Conservation (phyloP, 2,888 invertebrate species). For the Aphodius sticticus region DNA sequence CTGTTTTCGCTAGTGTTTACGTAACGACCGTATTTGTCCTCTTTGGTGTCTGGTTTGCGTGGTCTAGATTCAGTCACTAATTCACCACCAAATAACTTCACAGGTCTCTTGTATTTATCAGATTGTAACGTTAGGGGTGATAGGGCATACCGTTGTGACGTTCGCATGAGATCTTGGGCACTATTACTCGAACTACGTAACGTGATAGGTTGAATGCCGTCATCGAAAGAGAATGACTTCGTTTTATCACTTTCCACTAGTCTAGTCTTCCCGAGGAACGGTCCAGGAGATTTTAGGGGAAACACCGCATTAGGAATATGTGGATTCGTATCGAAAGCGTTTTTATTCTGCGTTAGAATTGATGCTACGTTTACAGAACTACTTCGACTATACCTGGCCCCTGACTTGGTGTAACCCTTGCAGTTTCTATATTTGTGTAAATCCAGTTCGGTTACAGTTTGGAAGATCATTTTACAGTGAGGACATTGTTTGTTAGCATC, state of each 20-base stretch:
- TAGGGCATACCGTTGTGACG: constrained; percentile 48
- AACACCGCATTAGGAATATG: constrained; percentile 56
- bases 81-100: constrained; percentile 81
- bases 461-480: constrained; percentile 79
- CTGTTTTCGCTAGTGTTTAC: constrained; percentile 62
- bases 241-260: constrained; percentile 70
- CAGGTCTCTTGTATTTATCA: constrained; percentile 53
- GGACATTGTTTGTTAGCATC: constrained; percentile 75
- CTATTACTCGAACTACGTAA: constrained; percentile 39
- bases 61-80: constrained; percentile 78
- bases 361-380: constrained; percentile 61
- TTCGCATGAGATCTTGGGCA: constrained; percentile 40
- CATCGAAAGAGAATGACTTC: constrained; percentile 59
- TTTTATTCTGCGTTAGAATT: constrained; percentile 59
- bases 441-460: constrained; percentile 82
- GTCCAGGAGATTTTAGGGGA: constrained; percentile 83
- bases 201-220: constrained; percentile 47
- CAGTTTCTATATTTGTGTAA: constrained; percentile 83
- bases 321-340: constrained; percentile 59
- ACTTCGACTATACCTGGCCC: constrained; percentile 56
- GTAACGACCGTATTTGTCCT: constrained; percentile 48
- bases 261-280: constrained; percentile 81
- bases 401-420: constrained; percentile 65
- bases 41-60: constrained; percentile 55
- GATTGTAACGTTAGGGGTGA: constrained; percentile 50